These are phyloP conservation scores for Drosophila anomalata DNA, from an alignment of 2,888 invertebrate species.

Conservation along the genomic window DNA sequence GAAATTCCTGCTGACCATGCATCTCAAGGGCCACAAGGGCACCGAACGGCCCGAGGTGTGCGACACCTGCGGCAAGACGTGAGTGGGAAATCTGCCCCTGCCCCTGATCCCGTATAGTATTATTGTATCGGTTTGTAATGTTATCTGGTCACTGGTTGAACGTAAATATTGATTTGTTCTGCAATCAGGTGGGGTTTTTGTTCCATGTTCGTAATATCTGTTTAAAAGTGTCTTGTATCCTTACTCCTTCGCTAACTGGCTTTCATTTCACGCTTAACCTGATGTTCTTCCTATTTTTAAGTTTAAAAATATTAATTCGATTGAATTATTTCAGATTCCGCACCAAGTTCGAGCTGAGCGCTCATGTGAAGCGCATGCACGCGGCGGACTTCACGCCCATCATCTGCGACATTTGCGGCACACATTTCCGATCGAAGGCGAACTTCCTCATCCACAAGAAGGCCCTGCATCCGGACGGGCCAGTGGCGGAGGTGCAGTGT, in stretches of 20 bases:
- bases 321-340: constrained; percentile 51
- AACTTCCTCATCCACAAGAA: constrained; percentile 72
- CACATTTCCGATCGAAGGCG: constrained; percentile 68
- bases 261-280: not conserved
- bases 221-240: too few species aligned
- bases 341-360: constrained; percentile 68
- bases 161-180: not conserved
- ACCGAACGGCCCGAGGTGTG: constrained; percentile 65
- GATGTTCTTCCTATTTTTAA: not conserved
- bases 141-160: not conserved
- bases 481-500: constrained; percentile 69
- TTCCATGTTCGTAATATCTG: not conserved
- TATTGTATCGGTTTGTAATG: not conserved
- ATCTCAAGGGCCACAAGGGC: constrained; percentile 69
- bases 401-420: constrained; percentile 74
- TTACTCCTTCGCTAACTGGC: not conserved
- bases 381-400: constrained; percentile 68
- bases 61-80: constrained; percentile 65
- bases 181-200: not conserved
- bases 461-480: constrained; percentile 69
- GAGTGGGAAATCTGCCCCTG: constrained; percentile 14
- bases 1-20: constrained; percentile 73
- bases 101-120: constrained; percentile 1
- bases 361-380: constrained; percentile 70
- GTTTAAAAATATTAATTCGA: not conserved